phyloP scores from a whole-genome alignment of 2,113 vertebrate genomes.

The Gymnobelideus leadbeateri region DNA sequence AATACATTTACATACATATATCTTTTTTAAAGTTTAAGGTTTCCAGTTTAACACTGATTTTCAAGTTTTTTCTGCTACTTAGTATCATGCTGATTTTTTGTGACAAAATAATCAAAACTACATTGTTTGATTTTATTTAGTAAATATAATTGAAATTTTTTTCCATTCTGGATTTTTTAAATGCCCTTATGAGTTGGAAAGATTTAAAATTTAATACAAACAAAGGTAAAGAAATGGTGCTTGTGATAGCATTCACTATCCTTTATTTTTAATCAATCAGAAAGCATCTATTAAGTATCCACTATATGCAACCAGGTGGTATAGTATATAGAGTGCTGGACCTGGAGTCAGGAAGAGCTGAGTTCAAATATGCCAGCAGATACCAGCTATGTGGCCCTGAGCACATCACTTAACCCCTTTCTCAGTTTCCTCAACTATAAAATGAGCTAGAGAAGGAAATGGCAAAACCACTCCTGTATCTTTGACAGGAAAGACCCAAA shows the following conservation, averaged over 20 bases:
- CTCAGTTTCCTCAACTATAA: background rate
- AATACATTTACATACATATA: background rate
- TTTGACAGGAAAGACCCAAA: background rate
- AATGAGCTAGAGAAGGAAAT: background rate
- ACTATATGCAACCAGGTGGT: background rate
- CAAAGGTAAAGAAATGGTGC: background rate
- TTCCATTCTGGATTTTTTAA: background rate
- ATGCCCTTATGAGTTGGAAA: background rate
- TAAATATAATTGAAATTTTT: background rate
- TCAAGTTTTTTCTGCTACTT: background rate
- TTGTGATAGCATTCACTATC: background rate
- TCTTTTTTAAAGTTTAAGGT: conserved; percentile 44
- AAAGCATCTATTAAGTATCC: background rate
- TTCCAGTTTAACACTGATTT: too few relatives aligned
- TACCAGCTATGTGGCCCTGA: background rate
- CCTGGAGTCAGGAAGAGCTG: background rate
- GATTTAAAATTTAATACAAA: background rate
- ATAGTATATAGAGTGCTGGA: background rate
- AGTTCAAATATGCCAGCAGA: background rate
- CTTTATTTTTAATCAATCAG: too few relatives aligned
- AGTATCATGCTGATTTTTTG: too few relatives aligned
- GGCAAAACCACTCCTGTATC: background rate
- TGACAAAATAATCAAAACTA: background rate
- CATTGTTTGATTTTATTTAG: background rate
- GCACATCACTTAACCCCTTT: background rate